These are phyloP conservation scores for Platerodrilus igneus DNA, from an alignment of 2,888 invertebrate species.

Conservation along the genomic window DNA sequence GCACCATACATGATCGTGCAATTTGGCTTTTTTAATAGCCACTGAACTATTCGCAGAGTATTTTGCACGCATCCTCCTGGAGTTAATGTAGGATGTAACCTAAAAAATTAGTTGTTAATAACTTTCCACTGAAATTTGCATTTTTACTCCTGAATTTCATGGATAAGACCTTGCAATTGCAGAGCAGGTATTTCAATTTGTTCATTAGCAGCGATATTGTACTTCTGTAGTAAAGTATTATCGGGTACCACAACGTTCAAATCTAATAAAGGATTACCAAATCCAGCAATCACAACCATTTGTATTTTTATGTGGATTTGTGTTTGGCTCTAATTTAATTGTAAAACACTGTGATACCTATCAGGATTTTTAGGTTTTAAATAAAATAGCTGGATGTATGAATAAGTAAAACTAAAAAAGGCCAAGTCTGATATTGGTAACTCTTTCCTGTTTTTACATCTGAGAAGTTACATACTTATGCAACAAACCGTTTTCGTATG, in stretches of 20 bases:
- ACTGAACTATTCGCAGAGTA: slow-evolving; percentile 49
- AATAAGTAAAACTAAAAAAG: no score
- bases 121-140: not conserved
- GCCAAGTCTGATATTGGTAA: no score
- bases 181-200: slow-evolving; percentile 41
- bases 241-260: slow-evolving; percentile 39
- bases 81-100: slow-evolving; percentile 32
- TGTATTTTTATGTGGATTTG: no score
- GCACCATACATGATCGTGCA: slow-evolving; percentile 49
- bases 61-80: slow-evolving; percentile 53
- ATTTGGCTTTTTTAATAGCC: slow-evolving; percentile 37
- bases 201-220: slow-evolving; percentile 43
- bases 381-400: no score
- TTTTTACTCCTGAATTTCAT: slow-evolving; percentile 1
- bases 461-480: no score
- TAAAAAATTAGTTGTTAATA: slow-evolving; percentile 26
- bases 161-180: slow-evolving; percentile 38
- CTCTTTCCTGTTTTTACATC: no score
- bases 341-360: no score
- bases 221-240: slow-evolving; percentile 39
- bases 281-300: slow-evolving; percentile 42
- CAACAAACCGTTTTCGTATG: no score
- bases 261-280: slow-evolving; percentile 49
- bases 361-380: no score
- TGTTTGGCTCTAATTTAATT: no score